Evolutionary conservation across 2,797 vertebrate species (phyloP), one percentile per base, ranked within the genome.

Genomic region (Acanthiza pusilla): DNA sequence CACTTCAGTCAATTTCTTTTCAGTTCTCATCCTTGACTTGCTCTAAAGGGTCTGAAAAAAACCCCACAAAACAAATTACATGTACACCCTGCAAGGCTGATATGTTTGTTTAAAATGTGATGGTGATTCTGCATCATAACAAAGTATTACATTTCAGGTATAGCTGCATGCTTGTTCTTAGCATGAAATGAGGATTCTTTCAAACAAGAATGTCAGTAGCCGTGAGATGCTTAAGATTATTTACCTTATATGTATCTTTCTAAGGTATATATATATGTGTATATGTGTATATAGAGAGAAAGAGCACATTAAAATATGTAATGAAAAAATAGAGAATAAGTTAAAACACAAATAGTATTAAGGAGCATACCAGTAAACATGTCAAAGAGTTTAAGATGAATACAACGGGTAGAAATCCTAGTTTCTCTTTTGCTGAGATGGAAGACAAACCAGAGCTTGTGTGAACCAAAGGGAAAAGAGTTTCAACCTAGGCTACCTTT

Each of bases 31-130:
- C 38, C 20, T 77, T 78, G 25, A 34, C 47, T 87, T 92, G 16
- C 30, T 71, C 26, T 63, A 77, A 82, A 34, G 10, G 5, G 3
- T n/a, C 51, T 82, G 36, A 47, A 88, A n/a, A 51, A 51, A 57
- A 1, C 0, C 10, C 7, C 6, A 20, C 11, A 71, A 61, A 70
- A 9, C 25, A 55, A 79, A 60, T 48, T 25, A 43, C 2, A 40
- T 73, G 30, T 9, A 23, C 18, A 57, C 5, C 21, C 61, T 80
- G 53, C 21, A 80, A 53, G 25, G 61, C 17, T 80, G 19, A 54
- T 61, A 14, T 22, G 27, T 74, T 71, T 65, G 25, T 65, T 92
- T 47, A 11, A 30, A 81, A 63, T 72, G 22, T 13, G 43, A 22
- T 26, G 43, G 23, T 29, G 40, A 47, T 79, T 76, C 60, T 89